Evolutionary conservation across 2,113 vertebrate species (phyloP).

Genomic region (Felis catus): F.catus_Fca126_mat1.0 CM031425.1:60882501-60883000

Average conservation of each 20-base stretch:
- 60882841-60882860: not conserved
- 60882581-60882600: not conserved
- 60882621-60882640: not conserved
- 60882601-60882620: not conserved
- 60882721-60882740: not conserved
- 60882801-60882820: not conserved
- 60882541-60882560: too few species aligned
- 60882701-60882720: not conserved
- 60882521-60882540: not conserved
- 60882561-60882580: not conserved
- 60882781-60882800: not conserved
- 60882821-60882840: not conserved
- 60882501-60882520: not conserved
- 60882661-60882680: not conserved
- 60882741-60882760: not conserved
- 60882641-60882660: not conserved
- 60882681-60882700: not conserved
- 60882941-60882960: not conserved
- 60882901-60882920: not conserved
- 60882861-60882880: not conserved
- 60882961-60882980: not conserved
- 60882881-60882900: not conserved
- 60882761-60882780: not conserved
- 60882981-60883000: not conserved
- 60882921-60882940: not conserved